phyloP scores from a whole-genome alignment of 1,140 invertebrate species.

The Antheraea pernyi region DNA sequence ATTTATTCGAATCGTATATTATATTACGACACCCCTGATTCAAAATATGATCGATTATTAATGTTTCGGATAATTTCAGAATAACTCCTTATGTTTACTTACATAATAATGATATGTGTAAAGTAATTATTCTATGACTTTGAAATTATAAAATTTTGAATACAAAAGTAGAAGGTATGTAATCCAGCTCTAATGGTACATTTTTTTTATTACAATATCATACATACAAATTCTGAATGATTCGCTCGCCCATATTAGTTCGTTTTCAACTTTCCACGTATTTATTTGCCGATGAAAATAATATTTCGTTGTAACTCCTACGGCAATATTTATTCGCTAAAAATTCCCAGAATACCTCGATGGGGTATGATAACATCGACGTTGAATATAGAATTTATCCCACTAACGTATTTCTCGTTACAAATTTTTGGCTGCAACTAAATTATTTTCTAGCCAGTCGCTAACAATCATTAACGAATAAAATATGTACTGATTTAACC shows the following conservation, averaged over 20 bases:
- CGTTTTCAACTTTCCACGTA: background rate
- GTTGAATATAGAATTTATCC: background rate
- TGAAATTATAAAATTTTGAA: background rate
- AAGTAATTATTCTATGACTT: background rate
- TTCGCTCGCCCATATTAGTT: background rate
- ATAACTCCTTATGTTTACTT: background rate
- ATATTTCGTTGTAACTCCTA: background rate
- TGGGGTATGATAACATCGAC: background rate
- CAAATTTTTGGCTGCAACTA: background rate
- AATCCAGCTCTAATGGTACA: background rate
- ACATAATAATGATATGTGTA: constrained; percentile 3
- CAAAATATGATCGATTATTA: background rate
- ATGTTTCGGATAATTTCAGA: background rate
- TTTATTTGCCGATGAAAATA: background rate
- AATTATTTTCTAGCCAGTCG: background rate
- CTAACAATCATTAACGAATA: no score
- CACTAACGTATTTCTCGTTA: background rate
- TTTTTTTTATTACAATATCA: no score
- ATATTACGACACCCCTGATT: background rate
- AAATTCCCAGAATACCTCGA: background rate
- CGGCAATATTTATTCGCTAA: background rate
- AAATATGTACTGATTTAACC: background rate
- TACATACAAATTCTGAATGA: background rate
- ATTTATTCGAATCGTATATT: no score
- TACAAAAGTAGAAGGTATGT: background rate